Evolutionary conservation across 2,113 vertebrate genomes (phyloP).

Genomic region (Cyphomyrus discorhynchus): DNA sequence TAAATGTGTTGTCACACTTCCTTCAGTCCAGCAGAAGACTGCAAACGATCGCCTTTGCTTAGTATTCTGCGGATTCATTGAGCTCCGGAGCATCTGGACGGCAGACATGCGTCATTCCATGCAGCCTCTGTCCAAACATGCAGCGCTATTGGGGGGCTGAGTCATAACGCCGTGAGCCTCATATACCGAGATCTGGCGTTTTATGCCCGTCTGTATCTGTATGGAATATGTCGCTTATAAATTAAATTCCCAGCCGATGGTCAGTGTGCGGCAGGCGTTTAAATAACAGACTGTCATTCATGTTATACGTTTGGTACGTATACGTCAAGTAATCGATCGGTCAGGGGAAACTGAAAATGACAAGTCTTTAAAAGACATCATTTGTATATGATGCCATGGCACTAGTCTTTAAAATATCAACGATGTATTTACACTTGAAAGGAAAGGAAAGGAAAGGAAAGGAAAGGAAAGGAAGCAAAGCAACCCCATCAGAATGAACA

Average conservation of each 20-base stretch:
- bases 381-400: background rate
- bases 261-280: background rate
- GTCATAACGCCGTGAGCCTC: background rate
- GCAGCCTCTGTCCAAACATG: slow-evolving; percentile 2
- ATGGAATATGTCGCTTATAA: background rate
- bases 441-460: background rate
- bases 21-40: background rate
- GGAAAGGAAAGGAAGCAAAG: background rate
- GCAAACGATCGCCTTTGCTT: background rate
- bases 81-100: background rate
- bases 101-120: slow-evolving; percentile 5
- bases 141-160: background rate
- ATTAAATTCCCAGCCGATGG: background rate
- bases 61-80: background rate
- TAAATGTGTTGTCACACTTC: background rate
- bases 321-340: background rate
- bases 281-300: background rate
- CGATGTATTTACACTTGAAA: background rate
- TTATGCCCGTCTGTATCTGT: background rate
- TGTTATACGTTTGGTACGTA: background rate
- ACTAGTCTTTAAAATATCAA: background rate
- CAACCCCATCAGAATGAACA: background rate
- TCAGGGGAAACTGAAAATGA: background rate
- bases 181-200: background rate
- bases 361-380: background rate